phyloP scores from a whole-genome alignment of 2,888 invertebrate genomes.

The Ochropleura leucogaster region DNA sequence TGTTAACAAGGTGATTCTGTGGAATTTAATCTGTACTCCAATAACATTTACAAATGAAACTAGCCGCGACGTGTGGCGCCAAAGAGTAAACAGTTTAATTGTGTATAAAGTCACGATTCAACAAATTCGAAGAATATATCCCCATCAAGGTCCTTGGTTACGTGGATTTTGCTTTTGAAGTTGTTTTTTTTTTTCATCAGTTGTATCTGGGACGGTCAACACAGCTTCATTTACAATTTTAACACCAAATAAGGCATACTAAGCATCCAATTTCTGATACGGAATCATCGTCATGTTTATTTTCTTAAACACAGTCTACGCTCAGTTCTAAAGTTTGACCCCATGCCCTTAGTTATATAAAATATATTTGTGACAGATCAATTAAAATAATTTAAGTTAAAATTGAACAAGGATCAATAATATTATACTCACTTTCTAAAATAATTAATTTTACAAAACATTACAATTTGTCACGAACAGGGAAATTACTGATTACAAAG shows the following conservation, averaged over 20 bases:
- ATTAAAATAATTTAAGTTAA: conserved; percentile 49
- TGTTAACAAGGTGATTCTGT: conserved; percentile 74
- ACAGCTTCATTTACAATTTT: conserved; percentile 14
- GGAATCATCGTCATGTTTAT: not conserved
- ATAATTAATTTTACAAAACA: conserved; percentile 68
- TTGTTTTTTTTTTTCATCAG: conserved; percentile 52
- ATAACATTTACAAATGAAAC: conserved; percentile 82
- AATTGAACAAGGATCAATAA: conserved; percentile 41
- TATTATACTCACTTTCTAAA: conserved; percentile 60
- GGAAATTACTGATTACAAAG: not conserved
- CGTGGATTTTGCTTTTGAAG: conserved; percentile 51
- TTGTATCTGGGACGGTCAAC: conserved; percentile 35
- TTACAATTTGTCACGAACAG: conserved; percentile 73
- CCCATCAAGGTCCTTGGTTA: conserved; percentile 60
- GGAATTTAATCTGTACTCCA: conserved; percentile 79
- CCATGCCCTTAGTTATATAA: conserved; percentile 36
- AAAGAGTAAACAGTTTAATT: conserved; percentile 84
- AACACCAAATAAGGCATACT: conserved; percentile 5
- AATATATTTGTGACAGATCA: conserved; percentile 49
- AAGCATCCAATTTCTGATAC: conserved; percentile 13
- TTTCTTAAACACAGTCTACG: not conserved
- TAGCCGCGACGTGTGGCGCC: conserved; percentile 85
- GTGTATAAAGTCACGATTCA: conserved; percentile 86
- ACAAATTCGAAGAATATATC: conserved; percentile 73
- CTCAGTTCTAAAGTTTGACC: conserved; percentile 17